Base-by-base conservation (phyloP, 2,888 invertebrate species). In the Ecdyonurus torrentis region DNA sequence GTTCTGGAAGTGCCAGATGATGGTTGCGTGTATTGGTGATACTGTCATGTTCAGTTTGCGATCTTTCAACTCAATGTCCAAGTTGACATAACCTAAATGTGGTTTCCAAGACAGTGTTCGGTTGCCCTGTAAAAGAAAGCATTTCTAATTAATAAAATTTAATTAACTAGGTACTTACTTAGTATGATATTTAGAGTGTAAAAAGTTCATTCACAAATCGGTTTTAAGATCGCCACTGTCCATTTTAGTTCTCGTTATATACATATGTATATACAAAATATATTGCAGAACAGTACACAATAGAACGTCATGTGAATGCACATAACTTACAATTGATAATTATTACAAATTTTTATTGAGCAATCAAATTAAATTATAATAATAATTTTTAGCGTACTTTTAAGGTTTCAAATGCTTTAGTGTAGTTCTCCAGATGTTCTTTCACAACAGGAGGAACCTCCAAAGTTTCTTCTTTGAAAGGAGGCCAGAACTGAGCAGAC, bases 401-500 rank as follows among this genome's bases (percentile, higher is more conserved):
- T 61, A 94, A 79, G 0, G 89, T 85, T 75, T 96, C 94, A 77
- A 92, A 97, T 0, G 88, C 86, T 72, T 87, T 89, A 0, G 94
- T 95, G 71, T 91, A 97, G 62, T 83, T 83, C 65, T 90, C 86
- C 67, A 96, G 82, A 71, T 92, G 88, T 63, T 83, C 81, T 70
- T 88, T 85, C 59, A 96, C 84, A 70, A 83, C 81, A 25, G 82
- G 81, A 0, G 96, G 96, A 59, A 97, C 75, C 71, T 92, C 89
- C 20, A 97, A 77, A 68, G 88, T 90, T 75, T 96, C 95, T 74
- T 96, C 95, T 72, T 95, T 91, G 69, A 97, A 94, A 7, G 91
- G 85, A 1, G 98, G 98, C 98, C 98, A 99, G 78, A 97, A 99
- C 74, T 98, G 96, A 1, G 94, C 93, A 0, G 97, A 98, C n/a